These are phyloP conservation scores for Melanostoma mellinum DNA, from an alignment of 2,888 invertebrate species.

Conservation along the genomic window DNA sequence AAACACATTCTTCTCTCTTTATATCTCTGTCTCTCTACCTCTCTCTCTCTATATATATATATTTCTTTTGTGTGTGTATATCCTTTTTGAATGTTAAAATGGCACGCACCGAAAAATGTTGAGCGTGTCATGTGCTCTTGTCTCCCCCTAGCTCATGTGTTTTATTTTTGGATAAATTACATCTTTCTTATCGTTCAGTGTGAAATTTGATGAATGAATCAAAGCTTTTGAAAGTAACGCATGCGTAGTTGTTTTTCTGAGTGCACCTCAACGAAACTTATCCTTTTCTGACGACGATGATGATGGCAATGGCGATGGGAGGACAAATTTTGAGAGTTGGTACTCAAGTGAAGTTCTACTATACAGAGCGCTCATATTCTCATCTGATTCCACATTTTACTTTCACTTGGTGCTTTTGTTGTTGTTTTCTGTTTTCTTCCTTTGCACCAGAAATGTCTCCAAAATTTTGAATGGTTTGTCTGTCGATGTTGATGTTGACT, in stretches of 20 bases:
- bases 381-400: too few relatives aligned
- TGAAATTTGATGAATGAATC: constrained; percentile 76
- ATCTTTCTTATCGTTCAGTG: constrained; percentile 3
- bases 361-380: too few relatives aligned
- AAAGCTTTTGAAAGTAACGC: constrained; percentile 71
- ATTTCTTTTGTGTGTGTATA: constrained; percentile 39
- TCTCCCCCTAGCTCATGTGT: constrained; percentile 41
- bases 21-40: constrained; percentile 2
- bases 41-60: background rate
- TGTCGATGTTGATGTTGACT: too few relatives aligned
- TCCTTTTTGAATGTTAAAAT: constrained; percentile 29
- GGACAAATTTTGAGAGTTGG: too few relatives aligned
- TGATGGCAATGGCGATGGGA: too few relatives aligned
- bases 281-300: too few relatives aligned
- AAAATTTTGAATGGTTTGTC: too few relatives aligned
- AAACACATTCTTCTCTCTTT: constrained; percentile 27
- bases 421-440: too few relatives aligned
- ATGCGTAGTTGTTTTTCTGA: constrained; percentile 34
- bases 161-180: constrained; percentile 44
- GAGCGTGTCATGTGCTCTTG: constrained; percentile 30
- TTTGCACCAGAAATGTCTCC: too few relatives aligned
- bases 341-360: too few relatives aligned
- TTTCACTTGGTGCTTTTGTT: too few relatives aligned
- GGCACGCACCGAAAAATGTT: constrained; percentile 47
- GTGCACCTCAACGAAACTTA: too few relatives aligned